These are phyloP conservation scores for Trichonephila clavata DNA, from an alignment of 1,140 invertebrate species.

Conservation along the genomic window DNA sequence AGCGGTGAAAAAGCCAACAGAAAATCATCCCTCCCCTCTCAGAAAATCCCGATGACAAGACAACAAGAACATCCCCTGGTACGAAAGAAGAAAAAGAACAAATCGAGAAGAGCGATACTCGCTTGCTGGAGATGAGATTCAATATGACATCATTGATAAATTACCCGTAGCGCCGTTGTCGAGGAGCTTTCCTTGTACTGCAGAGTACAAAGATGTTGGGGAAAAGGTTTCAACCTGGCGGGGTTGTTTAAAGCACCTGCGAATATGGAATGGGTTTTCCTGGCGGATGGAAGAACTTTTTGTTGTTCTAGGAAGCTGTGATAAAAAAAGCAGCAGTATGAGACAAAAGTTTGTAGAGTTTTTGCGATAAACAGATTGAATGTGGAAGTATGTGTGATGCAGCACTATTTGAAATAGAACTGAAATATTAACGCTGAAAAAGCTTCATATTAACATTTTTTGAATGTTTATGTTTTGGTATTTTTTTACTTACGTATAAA, in stretches of 20 bases:
- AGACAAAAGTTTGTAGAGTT: too few relatives aligned
- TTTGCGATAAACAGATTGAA: too few relatives aligned
- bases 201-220: neutral
- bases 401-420: too few relatives aligned
- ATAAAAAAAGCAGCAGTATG: too few relatives aligned
- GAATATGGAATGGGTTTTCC: neutral
- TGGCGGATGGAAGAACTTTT: neutral
- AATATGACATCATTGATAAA: constrained; percentile 75
- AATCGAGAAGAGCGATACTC: neutral
- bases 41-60: neutral
- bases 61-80: neutral
- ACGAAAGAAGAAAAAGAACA: constrained; percentile 12
- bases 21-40: neutral
- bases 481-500: too few relatives aligned
- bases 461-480: too few relatives aligned
- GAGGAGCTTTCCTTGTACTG: neutral
- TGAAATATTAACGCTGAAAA: too few relatives aligned
- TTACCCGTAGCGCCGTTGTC: constrained; percentile 71
- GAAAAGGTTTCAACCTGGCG: neutral
- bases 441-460: too few relatives aligned
- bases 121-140: constrained; percentile 62
- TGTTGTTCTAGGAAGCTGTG: too few relatives aligned
- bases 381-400: too few relatives aligned
- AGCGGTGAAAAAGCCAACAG: constrained; percentile 63
- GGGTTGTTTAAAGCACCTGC: neutral